Evolutionary conservation across 92 coral and sea anemone genomes (phyloP).

Genomic region (Montipora capitata): DNA sequence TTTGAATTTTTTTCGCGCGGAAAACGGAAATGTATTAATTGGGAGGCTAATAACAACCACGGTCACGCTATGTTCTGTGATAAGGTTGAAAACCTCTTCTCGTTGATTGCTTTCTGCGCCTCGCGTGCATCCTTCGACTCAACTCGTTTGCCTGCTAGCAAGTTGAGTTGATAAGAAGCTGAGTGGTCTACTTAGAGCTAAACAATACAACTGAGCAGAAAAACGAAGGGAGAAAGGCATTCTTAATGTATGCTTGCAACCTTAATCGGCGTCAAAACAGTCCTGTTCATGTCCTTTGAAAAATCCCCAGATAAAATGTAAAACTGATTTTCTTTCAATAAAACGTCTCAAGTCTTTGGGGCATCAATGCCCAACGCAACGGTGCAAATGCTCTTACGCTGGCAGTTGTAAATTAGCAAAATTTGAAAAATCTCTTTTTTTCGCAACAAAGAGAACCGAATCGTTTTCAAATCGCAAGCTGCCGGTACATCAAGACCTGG

Average conservation of each 20-base stretch:
- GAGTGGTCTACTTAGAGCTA: background rate
- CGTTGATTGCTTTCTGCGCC: slow-evolving; percentile 4
- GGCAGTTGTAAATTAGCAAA: background rate
- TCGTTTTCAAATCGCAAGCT: slow-evolving; percentile 1
- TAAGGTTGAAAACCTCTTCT: slow-evolving; percentile 15
- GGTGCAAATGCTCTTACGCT: background rate
- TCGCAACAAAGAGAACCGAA: slow-evolving; percentile 18
- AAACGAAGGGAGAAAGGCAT: background rate
- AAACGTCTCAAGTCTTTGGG: slow-evolving; percentile 24
- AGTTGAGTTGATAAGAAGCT: background rate
- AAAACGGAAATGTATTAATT: background rate
- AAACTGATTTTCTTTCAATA: background rate
- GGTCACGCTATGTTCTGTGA: slow-evolving; percentile 43
- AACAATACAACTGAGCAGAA: background rate
- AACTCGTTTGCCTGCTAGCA: background rate
- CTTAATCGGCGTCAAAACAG: background rate
- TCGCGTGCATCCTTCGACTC: background rate
- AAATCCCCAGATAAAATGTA: background rate
- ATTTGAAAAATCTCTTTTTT: background rate
- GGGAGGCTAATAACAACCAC: slow-evolving; percentile 15
- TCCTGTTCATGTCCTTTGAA: background rate
- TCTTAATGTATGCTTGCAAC: background rate
- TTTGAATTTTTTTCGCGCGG: slow-evolving; percentile 10
- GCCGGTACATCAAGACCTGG: background rate
- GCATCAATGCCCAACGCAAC: background rate